Evolutionary conservation across 2,797 vertebrate species (phyloP).

Genomic region (Limosa lapponica): DNA sequence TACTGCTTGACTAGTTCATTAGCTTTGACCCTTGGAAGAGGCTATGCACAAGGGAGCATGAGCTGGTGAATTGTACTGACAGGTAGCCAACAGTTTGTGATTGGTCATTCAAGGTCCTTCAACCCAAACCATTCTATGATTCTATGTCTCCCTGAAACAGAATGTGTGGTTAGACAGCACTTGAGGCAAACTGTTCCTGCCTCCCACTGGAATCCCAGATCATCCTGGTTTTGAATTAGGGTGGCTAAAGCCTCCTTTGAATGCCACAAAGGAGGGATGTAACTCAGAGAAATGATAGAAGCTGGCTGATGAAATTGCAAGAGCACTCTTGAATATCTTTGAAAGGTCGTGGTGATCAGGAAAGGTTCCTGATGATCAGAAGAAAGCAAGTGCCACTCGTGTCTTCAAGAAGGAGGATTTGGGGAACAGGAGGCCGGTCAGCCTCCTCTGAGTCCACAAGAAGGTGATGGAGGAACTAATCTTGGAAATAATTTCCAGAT

Average conservation of each 20-base stretch:
- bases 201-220: not conserved
- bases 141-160: not conserved
- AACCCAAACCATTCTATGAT: too few species aligned
- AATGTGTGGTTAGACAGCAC: not conserved
- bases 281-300: not conserved
- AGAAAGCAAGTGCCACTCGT: not conserved
- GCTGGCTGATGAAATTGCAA: not conserved
- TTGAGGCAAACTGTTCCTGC: not conserved
- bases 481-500: not conserved
- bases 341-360: not conserved
- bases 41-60: not conserved
- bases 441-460: not conserved
- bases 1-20: not conserved
- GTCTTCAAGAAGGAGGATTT: not conserved
- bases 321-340: not conserved
- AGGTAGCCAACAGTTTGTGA: not conserved
- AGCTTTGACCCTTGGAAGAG: not conserved
- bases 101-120: too few species aligned
- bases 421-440: not conserved
- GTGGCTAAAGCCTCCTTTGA: not conserved
- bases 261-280: not conserved
- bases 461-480: not conserved
- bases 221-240: not conserved
- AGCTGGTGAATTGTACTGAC: not conserved
- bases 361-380: not conserved